These are phyloP conservation scores for Coendou prehensilis DNA, from an alignment of 2,797 vertebrate genomes.

Conservation along the genomic window DNA sequence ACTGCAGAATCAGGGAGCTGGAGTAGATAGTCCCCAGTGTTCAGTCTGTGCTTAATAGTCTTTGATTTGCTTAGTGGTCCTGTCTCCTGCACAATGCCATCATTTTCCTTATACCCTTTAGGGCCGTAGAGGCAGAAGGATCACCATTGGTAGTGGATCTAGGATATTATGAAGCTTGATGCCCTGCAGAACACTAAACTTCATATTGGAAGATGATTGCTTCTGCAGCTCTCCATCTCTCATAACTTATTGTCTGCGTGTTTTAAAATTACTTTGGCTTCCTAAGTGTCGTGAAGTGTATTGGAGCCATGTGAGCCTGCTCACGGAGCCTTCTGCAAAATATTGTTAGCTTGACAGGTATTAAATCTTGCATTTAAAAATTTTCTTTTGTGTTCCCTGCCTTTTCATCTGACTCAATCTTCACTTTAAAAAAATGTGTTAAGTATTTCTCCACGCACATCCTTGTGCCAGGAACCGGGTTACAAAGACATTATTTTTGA, in stretches of 20 bases:
- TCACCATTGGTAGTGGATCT: not conserved
- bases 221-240: not conserved
- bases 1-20: not conserved
- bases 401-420: conserved; percentile 6
- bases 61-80: not conserved
- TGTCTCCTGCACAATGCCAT: not conserved
- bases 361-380: not conserved
- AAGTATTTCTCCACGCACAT: conserved; percentile 11
- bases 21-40: not conserved
- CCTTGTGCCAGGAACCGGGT: conserved; percentile 49
- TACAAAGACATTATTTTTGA: conserved; percentile 34
- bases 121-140: not conserved
- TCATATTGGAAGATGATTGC: not conserved
- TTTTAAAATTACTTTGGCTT: conserved; percentile 57
- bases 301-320: not conserved
- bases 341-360: not conserved
- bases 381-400: conserved; percentile 10
- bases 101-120: not conserved
- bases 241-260: not conserved
- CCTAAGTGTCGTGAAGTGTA: not conserved
- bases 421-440: not conserved
- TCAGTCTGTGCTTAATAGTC: conserved; percentile 9
- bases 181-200: not conserved
- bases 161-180: not conserved
- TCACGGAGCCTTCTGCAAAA: conserved; percentile 37